These are phyloP conservation scores for Oxystoma pomonae DNA, from an alignment of 2,888 invertebrate species.

Conservation along the genomic window DNA sequence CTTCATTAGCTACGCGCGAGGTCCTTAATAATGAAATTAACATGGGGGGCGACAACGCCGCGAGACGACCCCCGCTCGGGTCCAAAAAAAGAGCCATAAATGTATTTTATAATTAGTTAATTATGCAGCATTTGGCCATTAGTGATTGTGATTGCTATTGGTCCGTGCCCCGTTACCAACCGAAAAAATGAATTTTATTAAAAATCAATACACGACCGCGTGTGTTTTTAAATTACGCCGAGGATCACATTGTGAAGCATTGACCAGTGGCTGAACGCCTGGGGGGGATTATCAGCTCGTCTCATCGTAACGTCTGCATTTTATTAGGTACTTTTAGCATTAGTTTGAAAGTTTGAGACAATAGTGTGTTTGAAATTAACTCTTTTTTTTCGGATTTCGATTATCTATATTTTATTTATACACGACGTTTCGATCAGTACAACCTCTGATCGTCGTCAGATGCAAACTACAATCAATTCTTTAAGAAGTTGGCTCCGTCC, in stretches of 20 bases:
- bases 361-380: too few relatives aligned
- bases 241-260: conserved; percentile 41
- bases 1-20: conserved; percentile 25
- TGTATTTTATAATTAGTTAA: conserved; percentile 49
- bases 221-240: conserved; percentile 48
- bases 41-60: conserved; percentile 19
- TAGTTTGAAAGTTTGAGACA: too few relatives aligned
- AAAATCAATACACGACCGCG: conserved; percentile 50
- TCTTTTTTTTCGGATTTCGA: too few relatives aligned
- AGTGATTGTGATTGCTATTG: conserved; percentile 47
- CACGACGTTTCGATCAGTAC: too few relatives aligned
- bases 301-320: too few relatives aligned
- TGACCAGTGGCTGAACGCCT: background rate
- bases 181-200: conserved; percentile 51
- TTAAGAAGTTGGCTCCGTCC: too few relatives aligned
- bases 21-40: conserved; percentile 37
- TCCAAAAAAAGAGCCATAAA: conserved; percentile 41
- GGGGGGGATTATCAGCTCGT: too few relatives aligned
- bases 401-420: too few relatives aligned
- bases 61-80: background rate
- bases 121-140: conserved; percentile 48
- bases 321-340: too few relatives aligned
- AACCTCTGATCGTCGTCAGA: too few relatives aligned
- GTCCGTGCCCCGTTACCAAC: conserved; percentile 46
- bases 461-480: too few relatives aligned